Evolutionary conservation across 2,797 vertebrate species (phyloP).

Genomic region (Urophycis tenuis): DNA sequence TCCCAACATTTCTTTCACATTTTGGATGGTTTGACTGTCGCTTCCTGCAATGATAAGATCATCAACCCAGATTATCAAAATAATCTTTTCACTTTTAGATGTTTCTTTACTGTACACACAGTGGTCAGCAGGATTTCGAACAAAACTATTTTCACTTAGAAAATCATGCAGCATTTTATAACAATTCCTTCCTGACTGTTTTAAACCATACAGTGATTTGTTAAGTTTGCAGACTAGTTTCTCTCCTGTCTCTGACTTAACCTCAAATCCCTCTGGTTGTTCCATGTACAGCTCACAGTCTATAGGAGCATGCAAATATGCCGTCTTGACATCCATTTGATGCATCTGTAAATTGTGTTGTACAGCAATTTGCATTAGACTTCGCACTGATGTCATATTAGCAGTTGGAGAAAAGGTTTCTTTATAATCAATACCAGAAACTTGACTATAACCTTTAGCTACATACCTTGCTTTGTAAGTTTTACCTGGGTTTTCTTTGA

Average conservation of each 20-base stretch:
- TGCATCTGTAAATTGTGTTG: background rate
- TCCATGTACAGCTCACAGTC: background rate
- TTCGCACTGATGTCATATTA: too few species aligned
- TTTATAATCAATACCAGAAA: too few species aligned
- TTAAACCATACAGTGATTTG: slow-evolving; percentile 7
- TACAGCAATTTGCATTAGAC: too few species aligned
- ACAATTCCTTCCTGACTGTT: too few species aligned
- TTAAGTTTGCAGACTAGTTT: slow-evolving; percentile 15
- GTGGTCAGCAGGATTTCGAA: too few species aligned
- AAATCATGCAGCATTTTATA: too few species aligned
- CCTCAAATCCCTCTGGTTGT: too few species aligned
- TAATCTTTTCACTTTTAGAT: slow-evolving; percentile 1
- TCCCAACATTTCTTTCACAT: too few species aligned
- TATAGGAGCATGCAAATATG: slow-evolving; percentile 5
- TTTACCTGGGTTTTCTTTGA: slow-evolving; percentile 18
- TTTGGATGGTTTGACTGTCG: too few species aligned
- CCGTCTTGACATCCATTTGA: background rate
- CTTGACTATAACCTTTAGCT: slow-evolving; percentile 7
- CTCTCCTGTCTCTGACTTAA: slow-evolving; percentile 6
- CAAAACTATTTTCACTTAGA: too few species aligned
- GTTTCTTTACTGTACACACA: slow-evolving; percentile 1
- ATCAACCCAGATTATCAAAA: slow-evolving; percentile 10
- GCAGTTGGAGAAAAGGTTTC: too few species aligned
- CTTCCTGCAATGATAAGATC: slow-evolving; percentile 11
- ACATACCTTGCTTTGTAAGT: slow-evolving; percentile 1